Conservation (phyloP, 2,797 vertebrate genomes). For the Macropus fuliginosus region DNA sequence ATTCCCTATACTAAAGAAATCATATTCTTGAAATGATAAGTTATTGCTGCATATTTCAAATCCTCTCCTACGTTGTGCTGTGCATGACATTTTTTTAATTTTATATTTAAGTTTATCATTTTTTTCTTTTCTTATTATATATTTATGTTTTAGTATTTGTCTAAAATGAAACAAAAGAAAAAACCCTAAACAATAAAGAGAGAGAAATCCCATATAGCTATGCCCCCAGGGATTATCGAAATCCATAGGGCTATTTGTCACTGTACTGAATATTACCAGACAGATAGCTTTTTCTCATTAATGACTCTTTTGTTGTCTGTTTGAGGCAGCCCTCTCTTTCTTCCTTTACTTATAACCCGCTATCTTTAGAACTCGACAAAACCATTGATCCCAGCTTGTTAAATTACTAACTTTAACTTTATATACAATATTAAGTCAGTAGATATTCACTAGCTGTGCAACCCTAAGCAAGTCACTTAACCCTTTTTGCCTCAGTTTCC, state of each 20-base stretch:
- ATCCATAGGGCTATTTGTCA: background rate
- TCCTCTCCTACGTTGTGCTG: no score
- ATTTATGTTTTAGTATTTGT: no score
- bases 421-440: background rate
- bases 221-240: background rate
- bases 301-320: background rate
- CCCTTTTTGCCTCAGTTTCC: background rate
- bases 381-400: background rate
- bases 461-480: background rate
- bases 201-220: background rate
- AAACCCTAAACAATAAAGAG: no score
- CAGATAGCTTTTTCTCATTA: background rate
- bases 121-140: no score
- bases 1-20: background rate
- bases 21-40: no score
- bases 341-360: background rate
- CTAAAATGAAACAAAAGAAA: no score
- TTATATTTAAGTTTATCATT: no score
- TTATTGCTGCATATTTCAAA: no score
- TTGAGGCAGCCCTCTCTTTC: background rate
- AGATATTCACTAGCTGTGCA: background rate
- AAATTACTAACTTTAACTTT: background rate
- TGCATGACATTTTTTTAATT: no score
- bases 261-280: background rate
- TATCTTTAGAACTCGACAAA: background rate